Conservation (phyloP, 2,888 invertebrate genomes). For the Acronicta alni region DNA sequence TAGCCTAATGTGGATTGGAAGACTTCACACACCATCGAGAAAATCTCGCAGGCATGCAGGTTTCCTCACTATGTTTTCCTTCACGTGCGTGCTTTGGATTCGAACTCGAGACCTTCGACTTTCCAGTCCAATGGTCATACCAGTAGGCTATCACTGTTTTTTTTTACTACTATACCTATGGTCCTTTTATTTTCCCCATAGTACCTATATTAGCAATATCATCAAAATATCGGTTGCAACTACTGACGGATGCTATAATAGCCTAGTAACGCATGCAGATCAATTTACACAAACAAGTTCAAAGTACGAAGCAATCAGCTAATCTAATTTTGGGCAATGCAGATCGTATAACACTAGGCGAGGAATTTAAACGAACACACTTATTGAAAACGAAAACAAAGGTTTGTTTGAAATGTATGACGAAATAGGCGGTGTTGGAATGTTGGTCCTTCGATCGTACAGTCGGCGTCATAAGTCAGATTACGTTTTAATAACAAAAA, state of each 20-base stretch:
- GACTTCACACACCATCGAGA: too few species aligned
- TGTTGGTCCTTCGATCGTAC: not conserved
- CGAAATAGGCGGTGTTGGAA: constrained; percentile 4
- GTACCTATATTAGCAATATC: constrained; percentile 17
- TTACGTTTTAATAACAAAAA: too few species aligned
- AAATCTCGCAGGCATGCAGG: too few species aligned
- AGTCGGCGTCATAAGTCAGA: not conserved
- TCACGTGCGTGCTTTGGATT: too few species aligned
- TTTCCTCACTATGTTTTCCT: too few species aligned
- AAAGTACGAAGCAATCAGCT: constrained; percentile 34
- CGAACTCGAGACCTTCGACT: too few species aligned
- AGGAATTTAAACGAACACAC: constrained; percentile 24
- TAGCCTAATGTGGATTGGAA: too few species aligned
- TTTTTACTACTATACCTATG: not conserved
- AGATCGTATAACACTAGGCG: constrained; percentile 29
- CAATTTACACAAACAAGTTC: constrained; percentile 48
- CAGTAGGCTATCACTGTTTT: too few species aligned
- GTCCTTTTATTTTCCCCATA: constrained; percentile 1
- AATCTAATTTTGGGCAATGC: constrained; percentile 51
- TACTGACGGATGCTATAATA: constrained; percentile 7
- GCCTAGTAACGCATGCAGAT: constrained; percentile 39
- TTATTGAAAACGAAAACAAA: constrained; percentile 21
- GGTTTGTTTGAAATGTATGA: constrained; percentile 4
- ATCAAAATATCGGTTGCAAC: constrained; percentile 31
- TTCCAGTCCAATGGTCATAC: too few species aligned